Percentiles rank a stretch among this genome's conserved stretches.
phyloP scores from a whole-genome alignment of 1,140 invertebrate species.

The Hycleus cichorii region DNA sequence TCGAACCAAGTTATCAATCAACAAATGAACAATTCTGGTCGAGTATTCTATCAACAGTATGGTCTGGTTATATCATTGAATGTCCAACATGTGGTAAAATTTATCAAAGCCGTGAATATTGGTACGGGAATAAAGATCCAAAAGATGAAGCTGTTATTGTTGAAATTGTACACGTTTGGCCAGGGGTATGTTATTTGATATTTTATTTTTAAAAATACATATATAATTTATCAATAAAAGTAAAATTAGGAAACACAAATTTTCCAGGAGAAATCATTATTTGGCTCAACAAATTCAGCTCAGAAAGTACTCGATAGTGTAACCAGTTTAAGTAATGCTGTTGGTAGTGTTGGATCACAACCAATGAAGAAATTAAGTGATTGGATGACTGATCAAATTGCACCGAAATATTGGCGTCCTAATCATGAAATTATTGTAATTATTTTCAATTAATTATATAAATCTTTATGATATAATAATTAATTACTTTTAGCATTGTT shows the following conservation, averaged over 20 bases:
- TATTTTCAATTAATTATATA: background rate
- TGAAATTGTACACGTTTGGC: slow-evolving; percentile 77
- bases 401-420: slow-evolving; percentile 74
- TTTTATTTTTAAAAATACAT: background rate
- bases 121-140: slow-evolving; percentile 77
- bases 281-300: slow-evolving; percentile 58
- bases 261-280: slow-evolving; percentile 34
- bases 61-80: slow-evolving; percentile 75
- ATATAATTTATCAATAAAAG: slow-evolving; percentile 1
- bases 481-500: slow-evolving; percentile 49
- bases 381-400: slow-evolving; percentile 71
- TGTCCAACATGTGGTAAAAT: slow-evolving; percentile 77
- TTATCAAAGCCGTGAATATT: slow-evolving; percentile 72
- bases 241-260: slow-evolving; percentile 31
- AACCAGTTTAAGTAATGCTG: slow-evolving; percentile 60
- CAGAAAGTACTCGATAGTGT: slow-evolving; percentile 70
- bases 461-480: background rate
- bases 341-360: slow-evolving; percentile 59
- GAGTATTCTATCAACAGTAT: slow-evolving; percentile 68
- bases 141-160: slow-evolving; percentile 58
- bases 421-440: slow-evolving; percentile 65
- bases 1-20: slow-evolving; percentile 52
- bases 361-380: slow-evolving; percentile 61
- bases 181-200: slow-evolving; percentile 47
- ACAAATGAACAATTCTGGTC: slow-evolving; percentile 62